Percentiles rank a stretch among this genome's conserved stretches.
Conservation (phyloP, 2,113 vertebrate species). For the Procavia capensis region DNA sequence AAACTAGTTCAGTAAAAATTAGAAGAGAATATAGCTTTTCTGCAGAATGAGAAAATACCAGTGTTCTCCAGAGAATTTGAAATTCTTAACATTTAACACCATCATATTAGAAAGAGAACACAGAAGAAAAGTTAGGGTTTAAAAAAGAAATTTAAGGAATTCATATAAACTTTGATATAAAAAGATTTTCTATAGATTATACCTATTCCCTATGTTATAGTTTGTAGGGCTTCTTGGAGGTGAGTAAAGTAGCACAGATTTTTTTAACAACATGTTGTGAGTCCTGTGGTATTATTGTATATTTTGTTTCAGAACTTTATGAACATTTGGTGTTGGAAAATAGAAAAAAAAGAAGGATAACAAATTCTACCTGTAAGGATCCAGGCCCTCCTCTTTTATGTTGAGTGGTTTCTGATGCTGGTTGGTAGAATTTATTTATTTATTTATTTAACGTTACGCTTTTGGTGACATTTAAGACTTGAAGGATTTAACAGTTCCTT, state of each 20-base stretch:
- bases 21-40: not conserved
- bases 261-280: not conserved
- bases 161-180: conserved; percentile 15
- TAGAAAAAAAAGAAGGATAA: not conserved
- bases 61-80: conserved; percentile 19
- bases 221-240: not conserved
- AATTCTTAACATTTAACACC: conserved; percentile 33
- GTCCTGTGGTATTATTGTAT: not conserved
- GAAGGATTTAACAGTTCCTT: not conserved
- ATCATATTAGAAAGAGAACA: conserved; percentile 13
- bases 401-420: not conserved
- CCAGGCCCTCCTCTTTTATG: not conserved
- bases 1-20: conserved; percentile 1
- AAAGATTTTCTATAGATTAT: not conserved
- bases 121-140: conserved; percentile 13
- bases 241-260: not conserved
- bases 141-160: not conserved
- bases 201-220: not conserved
- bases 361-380: not conserved
- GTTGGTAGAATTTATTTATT: not conserved
- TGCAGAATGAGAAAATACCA: not conserved
- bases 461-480: not conserved
- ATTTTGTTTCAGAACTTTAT: not conserved
- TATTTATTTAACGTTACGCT: not conserved
- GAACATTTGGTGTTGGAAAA: not conserved